phyloP scores from a whole-genome alignment of 1,140 invertebrate genomes.

The Danaus melanippus region DNA sequence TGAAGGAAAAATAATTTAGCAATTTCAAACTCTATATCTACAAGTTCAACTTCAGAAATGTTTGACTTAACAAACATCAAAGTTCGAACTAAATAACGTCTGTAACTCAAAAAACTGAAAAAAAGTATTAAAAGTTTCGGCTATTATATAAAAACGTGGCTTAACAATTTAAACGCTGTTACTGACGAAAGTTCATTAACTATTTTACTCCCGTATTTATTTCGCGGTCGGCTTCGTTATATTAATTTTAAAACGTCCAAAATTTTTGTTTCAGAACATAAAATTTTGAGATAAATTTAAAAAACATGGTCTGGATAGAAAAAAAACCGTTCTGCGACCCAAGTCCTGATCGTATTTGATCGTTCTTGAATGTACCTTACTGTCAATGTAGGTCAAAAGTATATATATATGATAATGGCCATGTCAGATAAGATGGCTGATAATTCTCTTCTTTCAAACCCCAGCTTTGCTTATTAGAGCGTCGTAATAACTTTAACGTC shows the following conservation, averaged over 20 bases:
- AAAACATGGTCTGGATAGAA: neutral
- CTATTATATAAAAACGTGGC: constrained; percentile 12
- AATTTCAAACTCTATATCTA: too few species aligned
- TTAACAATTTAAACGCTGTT: constrained; percentile 13
- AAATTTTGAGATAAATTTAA: too few species aligned
- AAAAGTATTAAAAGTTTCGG: too few species aligned
- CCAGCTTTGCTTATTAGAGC: constrained; percentile 30
- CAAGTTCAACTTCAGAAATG: too few species aligned
- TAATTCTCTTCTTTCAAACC: constrained; percentile 17
- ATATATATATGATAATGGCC: constrained; percentile 7
- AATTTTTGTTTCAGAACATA: too few species aligned
- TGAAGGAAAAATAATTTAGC: too few species aligned
- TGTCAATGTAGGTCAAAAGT: neutral
- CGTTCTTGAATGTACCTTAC: too few species aligned
- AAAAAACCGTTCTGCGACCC: too few species aligned
- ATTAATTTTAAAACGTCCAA: constrained; percentile 1
- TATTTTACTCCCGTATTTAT: constrained; percentile 10
- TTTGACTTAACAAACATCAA: too few species aligned
- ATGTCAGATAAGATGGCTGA: constrained; percentile 9
- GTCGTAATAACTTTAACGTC: constrained; percentile 23
- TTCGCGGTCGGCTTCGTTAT: constrained; percentile 14
- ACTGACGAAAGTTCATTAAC: constrained; percentile 13
- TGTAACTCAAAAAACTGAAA: too few species aligned
- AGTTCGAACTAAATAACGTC: too few species aligned
- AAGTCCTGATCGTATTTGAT: too few species aligned